Evolutionary conservation across 2,888 invertebrate genomes (phyloP), one percentile per base, ranked within the genome.

Genomic region (Uloborus plumipes): DNA sequence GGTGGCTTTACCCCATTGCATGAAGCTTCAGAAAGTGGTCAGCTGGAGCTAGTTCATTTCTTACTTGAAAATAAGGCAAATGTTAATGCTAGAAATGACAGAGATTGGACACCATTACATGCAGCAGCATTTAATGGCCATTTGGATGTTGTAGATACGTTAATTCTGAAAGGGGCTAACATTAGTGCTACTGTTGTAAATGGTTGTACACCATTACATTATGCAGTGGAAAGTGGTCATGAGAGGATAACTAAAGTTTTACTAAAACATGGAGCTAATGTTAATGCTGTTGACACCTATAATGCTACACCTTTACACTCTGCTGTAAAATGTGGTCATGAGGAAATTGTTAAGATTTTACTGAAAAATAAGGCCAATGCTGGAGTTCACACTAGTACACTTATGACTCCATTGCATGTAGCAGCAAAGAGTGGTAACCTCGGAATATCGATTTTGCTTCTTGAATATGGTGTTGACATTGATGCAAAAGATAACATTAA

Each of bases 101-200:
- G 7, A 11, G 61, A 39, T 11, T 39, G 16, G 18, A 31, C 97
- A 31, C 94, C 98, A 0, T 91, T 99, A 22, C 99, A 99, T 88
- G 90, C 98, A 87, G 98, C 99, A 9, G 93, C 95, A 82, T 99
- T 98, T 88, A 94, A 94, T 86, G 94, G 97, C 88, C 94, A 97
- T 88, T 87, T 92, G 2, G 92, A 94, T 70, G 91, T 94, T 59
- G 93, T 95, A 31, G 91, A 93, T 89, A 88, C 89, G 86, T 90
- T 98, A 79, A 88, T 98, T 47, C 91, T 92, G 88, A 90, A 92
- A 85, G 94, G 95, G 47, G 97, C 97, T 0, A 91, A 94, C 89
- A 91, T 95, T 31, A 90, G 92, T 86, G 92, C 94, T 0, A 91
- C 91, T 88, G 98, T 98, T 0, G 91, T 93, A 84, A 92, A 97